Percentiles rank a stretch among this genome's conserved stretches.
Conservation (phyloP, 2,797 vertebrate species). For the Chlorospingus semifuscus region DNA sequence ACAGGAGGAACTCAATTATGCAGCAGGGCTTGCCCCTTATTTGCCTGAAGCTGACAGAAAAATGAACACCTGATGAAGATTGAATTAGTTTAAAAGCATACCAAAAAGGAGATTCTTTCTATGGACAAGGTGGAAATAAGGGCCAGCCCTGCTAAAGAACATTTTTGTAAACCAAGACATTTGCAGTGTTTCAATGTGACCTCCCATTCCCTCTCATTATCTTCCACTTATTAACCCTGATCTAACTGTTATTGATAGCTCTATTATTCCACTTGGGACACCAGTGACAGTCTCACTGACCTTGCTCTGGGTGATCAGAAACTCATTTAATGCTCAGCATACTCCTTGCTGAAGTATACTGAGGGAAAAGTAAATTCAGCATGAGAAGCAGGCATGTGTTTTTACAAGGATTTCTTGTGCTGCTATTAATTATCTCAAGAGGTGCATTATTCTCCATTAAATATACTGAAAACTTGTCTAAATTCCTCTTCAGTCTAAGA, state of each 20-base stretch:
- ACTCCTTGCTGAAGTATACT: slow-evolving; percentile 8
- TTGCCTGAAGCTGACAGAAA: neutral
- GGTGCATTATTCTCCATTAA: neutral
- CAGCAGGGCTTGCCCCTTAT: neutral
- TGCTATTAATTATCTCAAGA: neutral
- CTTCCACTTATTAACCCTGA: slow-evolving; percentile 69
- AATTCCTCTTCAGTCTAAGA: neutral
- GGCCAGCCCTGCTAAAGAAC: neutral
- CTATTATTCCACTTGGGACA: slow-evolving; percentile 75
- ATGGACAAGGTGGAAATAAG: neutral
- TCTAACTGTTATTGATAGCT: slow-evolving; percentile 81
- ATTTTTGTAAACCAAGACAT: neutral
- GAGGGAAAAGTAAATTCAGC: neutral
- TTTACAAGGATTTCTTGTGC: neutral
- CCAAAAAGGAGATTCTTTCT: slow-evolving; percentile 4
- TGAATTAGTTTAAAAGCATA: neutral
- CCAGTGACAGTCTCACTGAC: slow-evolving; percentile 72
- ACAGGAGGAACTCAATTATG: neutral
- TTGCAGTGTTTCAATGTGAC: slow-evolving; percentile 66
- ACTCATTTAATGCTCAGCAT: slow-evolving; percentile 73
- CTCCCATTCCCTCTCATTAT: slow-evolving; percentile 67
- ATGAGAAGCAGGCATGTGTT: neutral
- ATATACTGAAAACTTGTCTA: neutral
- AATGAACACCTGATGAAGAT: neutral
- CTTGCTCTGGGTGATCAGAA: slow-evolving; percentile 77